Evolutionary conservation across 2,888 invertebrate genomes (phyloP), one percentile per base, ranked within the genome.

Genomic region (Nowickia ferox): DNA sequence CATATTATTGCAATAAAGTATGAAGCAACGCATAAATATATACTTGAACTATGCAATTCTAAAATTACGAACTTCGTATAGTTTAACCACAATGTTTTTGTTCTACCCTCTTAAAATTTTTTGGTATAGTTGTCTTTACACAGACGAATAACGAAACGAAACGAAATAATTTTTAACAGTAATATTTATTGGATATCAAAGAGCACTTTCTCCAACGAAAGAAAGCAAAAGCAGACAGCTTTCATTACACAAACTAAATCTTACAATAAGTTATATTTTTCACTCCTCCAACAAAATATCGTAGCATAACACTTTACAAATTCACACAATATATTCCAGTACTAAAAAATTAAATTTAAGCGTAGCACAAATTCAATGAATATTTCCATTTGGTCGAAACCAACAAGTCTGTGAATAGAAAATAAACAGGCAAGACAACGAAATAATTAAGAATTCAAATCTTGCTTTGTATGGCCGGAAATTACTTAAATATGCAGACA

Each of bases 401-500:
- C 38, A 57, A 48, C 1, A 2, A 57, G 17, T 3, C 15, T 22
- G 9, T 48, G 44, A 61, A 38, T 53, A 30, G 42, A 57, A 30
- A 80, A 48, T 17, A 1, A 74, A 30, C 66, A 66, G 22, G 9
- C n/a, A 46, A 63, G 44, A 68, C 40, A 81, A 51, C n/a, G 17
- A 61, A 81, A 68, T 75, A 68, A 63, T 75, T 61, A 13, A 15
- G n/a, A 68, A 75, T 69, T 75, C 48, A 63, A 69, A 69, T 69
- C 9, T 38, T 46, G 40, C 53, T 74, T 55, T 9, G 22, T 61
- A 42, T 38, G 63, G 30, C 59, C 68, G 46, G 75, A 82, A 82
- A 82, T 82, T 69, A 63, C 63, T 55, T 68, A 55, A 82, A 71
- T 82, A n/a, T 13, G 22, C 13, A 65, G 71, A 77, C 82, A 83